Evolutionary conservation across 2,888 invertebrate species (phyloP).

Genomic region (Drosophila conformis): DNA sequence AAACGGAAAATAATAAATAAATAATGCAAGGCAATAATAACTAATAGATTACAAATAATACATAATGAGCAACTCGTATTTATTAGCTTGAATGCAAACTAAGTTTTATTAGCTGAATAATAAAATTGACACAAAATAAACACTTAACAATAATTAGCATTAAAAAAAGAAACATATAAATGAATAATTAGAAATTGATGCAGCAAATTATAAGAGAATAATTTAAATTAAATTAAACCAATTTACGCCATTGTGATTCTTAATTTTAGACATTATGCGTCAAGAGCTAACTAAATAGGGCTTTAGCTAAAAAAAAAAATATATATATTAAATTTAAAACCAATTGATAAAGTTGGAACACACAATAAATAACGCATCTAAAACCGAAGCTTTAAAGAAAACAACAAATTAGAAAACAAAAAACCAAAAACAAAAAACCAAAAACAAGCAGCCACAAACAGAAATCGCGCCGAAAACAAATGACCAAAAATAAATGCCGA

Average conservation of each 20-base stretch:
- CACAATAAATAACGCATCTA: constrained; percentile 22
- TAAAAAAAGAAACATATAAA: constrained; percentile 34
- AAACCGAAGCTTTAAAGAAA: constrained; percentile 45
- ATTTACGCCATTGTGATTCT: constrained; percentile 84
- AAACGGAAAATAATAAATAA: constrained; percentile 28
- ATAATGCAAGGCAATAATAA: constrained; percentile 71
- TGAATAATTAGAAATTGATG: constrained; percentile 30
- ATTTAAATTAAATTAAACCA: constrained; percentile 22
- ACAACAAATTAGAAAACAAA: constrained; percentile 5
- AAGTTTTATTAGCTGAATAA: constrained; percentile 36
- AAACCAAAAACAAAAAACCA: too few species aligned
- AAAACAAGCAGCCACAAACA: constrained; percentile 31
- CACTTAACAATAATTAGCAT: constrained; percentile 74
- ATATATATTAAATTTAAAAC: constrained; percentile 8
- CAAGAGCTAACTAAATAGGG: constrained; percentile 27
- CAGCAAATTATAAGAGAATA: constrained; percentile 21
- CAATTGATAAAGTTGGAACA: constrained; percentile 17
- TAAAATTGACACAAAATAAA: constrained; percentile 46
- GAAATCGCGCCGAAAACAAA: constrained; percentile 53
- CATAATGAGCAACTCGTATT: constrained; percentile 30
- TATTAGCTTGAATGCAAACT: constrained; percentile 28
- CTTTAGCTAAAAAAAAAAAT: constrained; percentile 17
- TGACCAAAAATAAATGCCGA: constrained; percentile 53
- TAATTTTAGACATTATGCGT: constrained; percentile 80
- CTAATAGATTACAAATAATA: constrained; percentile 40